Conservation (phyloP, 2,113 vertebrate genomes). For the Morone saxatilis region DNA sequence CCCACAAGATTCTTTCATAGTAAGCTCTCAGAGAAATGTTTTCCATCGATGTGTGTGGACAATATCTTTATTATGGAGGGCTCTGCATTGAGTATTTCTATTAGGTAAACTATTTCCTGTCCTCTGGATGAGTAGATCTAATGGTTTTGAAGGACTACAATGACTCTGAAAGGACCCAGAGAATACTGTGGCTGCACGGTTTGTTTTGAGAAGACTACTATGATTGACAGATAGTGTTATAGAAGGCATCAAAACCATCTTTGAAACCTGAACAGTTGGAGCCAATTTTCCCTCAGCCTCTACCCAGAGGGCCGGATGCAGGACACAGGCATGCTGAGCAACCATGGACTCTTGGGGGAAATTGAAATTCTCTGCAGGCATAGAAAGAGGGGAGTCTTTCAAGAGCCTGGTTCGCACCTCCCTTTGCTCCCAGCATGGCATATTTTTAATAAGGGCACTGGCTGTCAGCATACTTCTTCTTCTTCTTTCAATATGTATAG, state of each 20-base stretch:
- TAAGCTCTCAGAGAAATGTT: background rate
- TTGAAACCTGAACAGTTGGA: slow-evolving; percentile 66
- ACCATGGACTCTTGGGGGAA: slow-evolving; percentile 53
- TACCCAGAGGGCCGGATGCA: slow-evolving; percentile 50
- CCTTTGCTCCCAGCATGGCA: slow-evolving; percentile 73
- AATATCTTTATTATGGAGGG: background rate
- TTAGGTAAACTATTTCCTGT: slow-evolving; percentile 5
- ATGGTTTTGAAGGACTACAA: background rate
- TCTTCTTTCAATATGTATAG: slow-evolving; percentile 64
- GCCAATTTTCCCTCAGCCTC: slow-evolving; percentile 54
- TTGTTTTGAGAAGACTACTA: slow-evolving; percentile 27
- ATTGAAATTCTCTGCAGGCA: slow-evolving; percentile 74
- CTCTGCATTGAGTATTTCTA: background rate
- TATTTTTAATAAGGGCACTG: slow-evolving; percentile 79
- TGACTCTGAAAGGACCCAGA: background rate
- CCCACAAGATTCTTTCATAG: background rate
- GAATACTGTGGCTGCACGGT: background rate
- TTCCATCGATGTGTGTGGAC: background rate
- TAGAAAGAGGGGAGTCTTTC: slow-evolving; percentile 68
- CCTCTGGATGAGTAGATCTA: background rate
- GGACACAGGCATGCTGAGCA: slow-evolving; percentile 62
- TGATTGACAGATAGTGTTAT: slow-evolving; percentile 67
- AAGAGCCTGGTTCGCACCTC: slow-evolving; percentile 56
- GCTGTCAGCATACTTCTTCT: slow-evolving; percentile 50
- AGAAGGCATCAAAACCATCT: slow-evolving; percentile 29